phyloP scores from a whole-genome alignment of 2,113 vertebrate genomes.

The Cinclus cinclus region DNA sequence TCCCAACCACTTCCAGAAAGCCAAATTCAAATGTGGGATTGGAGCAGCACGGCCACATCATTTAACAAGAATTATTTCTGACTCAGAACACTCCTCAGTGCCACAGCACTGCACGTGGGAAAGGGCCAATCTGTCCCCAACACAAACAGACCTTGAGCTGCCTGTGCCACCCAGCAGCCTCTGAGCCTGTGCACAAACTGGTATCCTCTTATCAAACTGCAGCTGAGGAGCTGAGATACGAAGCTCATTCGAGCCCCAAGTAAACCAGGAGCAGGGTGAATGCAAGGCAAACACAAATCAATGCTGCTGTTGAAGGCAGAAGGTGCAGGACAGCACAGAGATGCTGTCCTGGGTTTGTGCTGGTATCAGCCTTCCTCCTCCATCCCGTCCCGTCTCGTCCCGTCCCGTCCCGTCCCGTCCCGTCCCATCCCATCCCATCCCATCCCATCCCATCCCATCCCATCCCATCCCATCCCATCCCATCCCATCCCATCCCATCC shows the following conservation, averaged over 20 bases:
- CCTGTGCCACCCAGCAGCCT: background rate
- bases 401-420: no score
- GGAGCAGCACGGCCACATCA: background rate
- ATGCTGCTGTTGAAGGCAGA: accelerated
- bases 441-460: background rate
- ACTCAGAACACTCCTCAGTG: background rate
- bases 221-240: background rate
- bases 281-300: background rate
- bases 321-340: background rate
- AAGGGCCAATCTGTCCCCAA: background rate
- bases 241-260: accelerated
- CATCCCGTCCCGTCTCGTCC: background rate
- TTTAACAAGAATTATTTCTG: background rate
- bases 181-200: background rate
- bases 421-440: no score
- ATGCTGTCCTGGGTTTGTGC: background rate
- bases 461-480: background rate
- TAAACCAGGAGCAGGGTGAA: background rate
- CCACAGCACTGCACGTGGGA: background rate
- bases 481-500: no score
- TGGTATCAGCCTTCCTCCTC: background rate
- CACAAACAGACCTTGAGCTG: background rate
- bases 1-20: background rate
- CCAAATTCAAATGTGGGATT: accelerated
- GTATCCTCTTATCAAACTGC: background rate